A percentile compares a stretch with the other conserved stretches of the same genome.
phyloP scores from a whole-genome alignment of 2,113 vertebrate genomes.

The Malurus melanocephalus region DNA sequence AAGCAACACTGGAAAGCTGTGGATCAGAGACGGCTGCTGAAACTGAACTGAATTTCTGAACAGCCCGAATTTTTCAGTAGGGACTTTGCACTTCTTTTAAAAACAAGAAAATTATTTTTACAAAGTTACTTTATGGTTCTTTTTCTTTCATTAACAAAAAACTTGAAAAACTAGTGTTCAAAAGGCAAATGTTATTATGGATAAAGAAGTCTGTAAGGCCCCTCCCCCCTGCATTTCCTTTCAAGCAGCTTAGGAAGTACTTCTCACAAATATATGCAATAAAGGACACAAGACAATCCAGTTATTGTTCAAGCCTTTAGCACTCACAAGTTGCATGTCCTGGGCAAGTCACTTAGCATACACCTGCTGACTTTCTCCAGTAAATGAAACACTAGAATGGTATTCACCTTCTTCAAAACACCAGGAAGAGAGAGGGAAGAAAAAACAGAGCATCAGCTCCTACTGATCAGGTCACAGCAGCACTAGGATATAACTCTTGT shows the following conservation, averaged over 20 bases:
- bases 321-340: neutral
- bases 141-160: neutral
- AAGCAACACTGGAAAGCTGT: neutral
- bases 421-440: neutral
- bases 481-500: neutral
- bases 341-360: neutral
- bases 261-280: neutral
- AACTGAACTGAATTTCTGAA: neutral
- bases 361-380: neutral
- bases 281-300: neutral
- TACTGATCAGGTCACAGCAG: neutral
- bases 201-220: neutral
- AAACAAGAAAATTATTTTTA: neutral
- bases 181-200: neutral
- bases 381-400: neutral
- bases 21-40: neutral
- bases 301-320: neutral
- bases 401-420: neutral
- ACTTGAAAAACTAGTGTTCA: neutral
- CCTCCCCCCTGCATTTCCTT: neutral
- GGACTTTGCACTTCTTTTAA: neutral
- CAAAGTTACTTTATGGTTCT: neutral
- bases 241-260: neutral
- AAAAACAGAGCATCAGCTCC: neutral
- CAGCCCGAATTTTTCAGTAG: neutral